Evolutionary conservation across 1,140 invertebrate genomes (phyloP).

Genomic region (Drosophila pseudoananassae): DNA sequence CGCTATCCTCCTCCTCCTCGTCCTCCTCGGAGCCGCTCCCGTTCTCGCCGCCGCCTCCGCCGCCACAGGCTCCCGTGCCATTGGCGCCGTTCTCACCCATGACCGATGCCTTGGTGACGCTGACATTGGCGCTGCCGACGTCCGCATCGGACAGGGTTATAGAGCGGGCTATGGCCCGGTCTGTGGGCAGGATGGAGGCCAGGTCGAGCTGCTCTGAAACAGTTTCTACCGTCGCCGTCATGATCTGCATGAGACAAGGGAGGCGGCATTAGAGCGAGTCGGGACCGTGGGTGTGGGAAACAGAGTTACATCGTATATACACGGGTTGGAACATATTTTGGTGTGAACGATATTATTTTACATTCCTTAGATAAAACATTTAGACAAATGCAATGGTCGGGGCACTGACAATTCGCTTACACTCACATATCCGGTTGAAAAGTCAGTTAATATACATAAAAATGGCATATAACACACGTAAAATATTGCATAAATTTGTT

Average conservation of each 20-base stretch:
- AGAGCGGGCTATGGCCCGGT: constrained; percentile 93
- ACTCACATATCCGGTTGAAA: constrained; percentile 58
- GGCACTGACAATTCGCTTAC: constrained; percentile 9
- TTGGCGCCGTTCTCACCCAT: constrained; percentile 85
- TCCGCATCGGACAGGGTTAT: constrained; percentile 95
- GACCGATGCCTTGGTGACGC: constrained; percentile 80
- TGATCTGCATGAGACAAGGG: constrained; percentile 87
- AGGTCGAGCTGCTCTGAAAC: constrained; percentile 94
- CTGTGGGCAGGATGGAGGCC: constrained; percentile 92
- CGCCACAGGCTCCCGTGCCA: constrained; percentile 60
- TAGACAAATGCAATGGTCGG: constrained; percentile 62
- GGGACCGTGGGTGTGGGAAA: background rate
- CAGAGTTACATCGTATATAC: constrained; percentile 39
- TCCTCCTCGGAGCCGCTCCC: constrained; percentile 88
- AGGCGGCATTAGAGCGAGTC: constrained; percentile 9
- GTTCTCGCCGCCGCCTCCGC: constrained; percentile 78
- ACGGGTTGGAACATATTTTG: constrained; percentile 24
- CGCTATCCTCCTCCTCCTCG: constrained; percentile 89
- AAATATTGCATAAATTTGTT: constrained; percentile 62
- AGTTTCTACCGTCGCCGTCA: constrained; percentile 96
- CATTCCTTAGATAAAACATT: constrained; percentile 68
- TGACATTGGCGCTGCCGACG: constrained; percentile 86
- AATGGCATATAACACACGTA: constrained; percentile 56
- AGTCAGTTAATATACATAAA: constrained; percentile 46
- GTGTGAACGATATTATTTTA: constrained; percentile 49